Base-by-base conservation (phyloP, 2,888 invertebrate species). In the Slavum lentiscoides region DNA sequence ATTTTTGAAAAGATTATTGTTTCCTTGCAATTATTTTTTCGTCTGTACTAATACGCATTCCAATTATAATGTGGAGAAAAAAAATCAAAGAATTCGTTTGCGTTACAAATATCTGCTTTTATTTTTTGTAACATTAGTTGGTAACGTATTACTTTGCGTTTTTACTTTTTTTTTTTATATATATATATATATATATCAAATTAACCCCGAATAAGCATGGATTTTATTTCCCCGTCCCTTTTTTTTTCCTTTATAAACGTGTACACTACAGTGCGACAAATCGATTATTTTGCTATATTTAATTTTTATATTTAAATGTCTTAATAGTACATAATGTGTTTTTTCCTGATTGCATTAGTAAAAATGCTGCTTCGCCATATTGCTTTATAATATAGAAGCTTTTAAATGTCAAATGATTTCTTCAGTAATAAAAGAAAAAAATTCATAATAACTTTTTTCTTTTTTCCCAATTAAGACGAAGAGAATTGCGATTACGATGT, bases 11-110 rank as follows among this genome's bases (percentile, higher is more conserved):
- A 66, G 72, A 59, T 58, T 66, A 72, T 72, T 72, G 72, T 58
- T 62, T 80, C 80, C 80, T 80, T 80, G 70, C 72, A 66, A 80
- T 72, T 72, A 4, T 72, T 72, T 80, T 39, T n/a, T 64, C 30
- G 19, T 7, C 39, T 4, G 8, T 75, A 67, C 6, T 75, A 58
- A 66, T 58, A 66, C 15, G n/a, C 13, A 55, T 55, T 9, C 49
- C 15, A 49, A 13, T 9, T 55, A 55, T 55, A 19, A 55, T 17
- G 13, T 49, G 49, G 11, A 49, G 30, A 30, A 30, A 30, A n/a
- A 11, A 49, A 49, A 49, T 49, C 11, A 49, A 0, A 13, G 13
- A 49, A 49, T 49, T 49, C 11, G 49, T 49, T 49, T 13, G 13
- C 15, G 13, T 49, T 49, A 49, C 49, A 15, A 49, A 49, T 49